Evolutionary conservation across 2,888 invertebrate genomes (phyloP), one percentile per base, ranked within the genome.

Genomic region (Temnothorax rugatulus): DNA sequence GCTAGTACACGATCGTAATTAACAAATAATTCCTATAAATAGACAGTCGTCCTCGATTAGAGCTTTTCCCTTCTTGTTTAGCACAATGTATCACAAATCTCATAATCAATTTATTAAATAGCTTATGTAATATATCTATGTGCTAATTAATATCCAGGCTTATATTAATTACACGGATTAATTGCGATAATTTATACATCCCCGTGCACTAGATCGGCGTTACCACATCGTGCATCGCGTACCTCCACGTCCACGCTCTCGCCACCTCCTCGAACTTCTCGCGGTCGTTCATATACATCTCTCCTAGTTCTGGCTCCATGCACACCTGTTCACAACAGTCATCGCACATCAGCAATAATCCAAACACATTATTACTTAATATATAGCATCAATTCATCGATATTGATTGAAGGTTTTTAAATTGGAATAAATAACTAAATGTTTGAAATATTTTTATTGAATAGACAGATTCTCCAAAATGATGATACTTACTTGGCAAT

Each of bases 211-310:
- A 85, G 29, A 86, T 88, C 29, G 95, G 95, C 86, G 95, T 94
- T 82, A 96, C 94, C 87, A 95, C 95, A 92, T 98, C 98, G 90
- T 97, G 97, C 98, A 98, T 98, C 47, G 98, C 98, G 95, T 98
- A 98, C 91, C 97, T 97, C 98, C 98, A 98, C 0, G 98, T 98
- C 98, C 98, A 99, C 11, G 96, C 96, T 63, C 97, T 96, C 0
- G 98, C 98, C 54, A 98, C 96, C 86, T 97, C 96, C 92, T 98
- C 98, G 95, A 98, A 99, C 82, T 96, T 96, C 66, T 95, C 94
- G 50, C 97, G 96, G 92, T 98, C 97, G 47, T 96, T 96, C 76
- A 96, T 96, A 93, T 98, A 98, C 95, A 98, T 96, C 86, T 96
- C 96, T 0, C 98, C 98, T 47, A 98, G 95, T 88, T 96, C 96